phyloP scores from a whole-genome alignment of 2,797 vertebrate genomes.

The Sphaeramia orbicularis region DNA sequence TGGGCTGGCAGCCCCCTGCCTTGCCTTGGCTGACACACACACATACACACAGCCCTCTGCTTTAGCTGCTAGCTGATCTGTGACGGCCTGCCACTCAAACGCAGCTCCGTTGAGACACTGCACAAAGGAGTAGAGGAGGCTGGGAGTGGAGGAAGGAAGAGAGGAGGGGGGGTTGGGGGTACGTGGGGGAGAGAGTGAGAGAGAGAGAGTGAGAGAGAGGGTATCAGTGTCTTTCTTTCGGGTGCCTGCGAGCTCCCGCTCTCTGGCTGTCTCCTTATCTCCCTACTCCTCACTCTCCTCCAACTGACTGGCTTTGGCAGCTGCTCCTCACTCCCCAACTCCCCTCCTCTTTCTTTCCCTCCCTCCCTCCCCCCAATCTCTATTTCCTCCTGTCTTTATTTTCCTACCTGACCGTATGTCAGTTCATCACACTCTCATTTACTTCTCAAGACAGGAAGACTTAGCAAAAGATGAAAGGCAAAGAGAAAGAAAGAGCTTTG shows the following conservation, averaged over 20 bases:
- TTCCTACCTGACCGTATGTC: conserved; percentile 65
- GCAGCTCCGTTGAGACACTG: conserved; percentile 93
- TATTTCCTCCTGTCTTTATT: conserved; percentile 49
- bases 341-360: conserved; percentile 29
- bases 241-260: conserved; percentile 74
- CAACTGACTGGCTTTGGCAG: conserved; percentile 81
- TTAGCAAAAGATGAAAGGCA: conserved; percentile 57
- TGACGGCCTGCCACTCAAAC: conserved; percentile 99
- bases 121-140: conserved; percentile 92
- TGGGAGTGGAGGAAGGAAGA: conserved; percentile 62
- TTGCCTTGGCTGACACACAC: conserved; percentile 74
- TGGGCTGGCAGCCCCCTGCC: conserved; percentile 91
- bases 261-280: conserved; percentile 80
- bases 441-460: conserved; percentile 50
- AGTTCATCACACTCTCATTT: conserved; percentile 66
- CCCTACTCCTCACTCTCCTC: conserved; percentile 76
- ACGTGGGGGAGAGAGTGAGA: conserved; percentile 79
- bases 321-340: conserved; percentile 66
- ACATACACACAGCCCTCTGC: conserved; percentile 65
- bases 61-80: conserved; percentile 93
- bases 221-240: conserved; percentile 80
- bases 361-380: conserved; percentile 19
- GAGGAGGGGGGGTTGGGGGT: conserved; percentile 74
- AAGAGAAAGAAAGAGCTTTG: conserved; percentile 44
- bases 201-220: conserved; percentile 56